Evolutionary conservation across 1,140 invertebrate genomes (phyloP).

Genomic region (Caenorhabditis remanei): DNA sequence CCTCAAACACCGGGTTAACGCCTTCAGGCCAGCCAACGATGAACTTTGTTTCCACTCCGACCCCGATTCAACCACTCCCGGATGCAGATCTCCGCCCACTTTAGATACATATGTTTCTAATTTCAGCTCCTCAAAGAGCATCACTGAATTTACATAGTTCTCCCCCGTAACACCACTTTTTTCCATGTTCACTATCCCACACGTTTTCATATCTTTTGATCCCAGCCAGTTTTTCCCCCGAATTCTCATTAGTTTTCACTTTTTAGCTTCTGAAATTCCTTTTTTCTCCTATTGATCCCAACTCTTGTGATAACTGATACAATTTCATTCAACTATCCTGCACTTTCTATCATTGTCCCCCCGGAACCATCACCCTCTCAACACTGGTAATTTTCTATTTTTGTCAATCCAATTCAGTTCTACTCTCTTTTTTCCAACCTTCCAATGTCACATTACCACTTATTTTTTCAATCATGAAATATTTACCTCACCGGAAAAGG

Average conservation of each 20-base stretch:
- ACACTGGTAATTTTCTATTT: slow-evolving; percentile 41
- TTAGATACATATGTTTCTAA: slow-evolving; percentile 10
- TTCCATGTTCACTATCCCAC: not conserved
- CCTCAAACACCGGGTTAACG: slow-evolving; percentile 38
- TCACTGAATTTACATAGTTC: not conserved
- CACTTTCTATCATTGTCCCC: not conserved
- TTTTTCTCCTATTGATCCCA: not conserved
- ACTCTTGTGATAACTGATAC: slow-evolving; percentile 14
- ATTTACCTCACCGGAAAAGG: slow-evolving; percentile 14
- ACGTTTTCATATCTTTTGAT: not conserved
- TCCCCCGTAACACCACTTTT: not conserved
- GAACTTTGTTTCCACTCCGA: slow-evolving; percentile 58
- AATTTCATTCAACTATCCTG: not conserved
- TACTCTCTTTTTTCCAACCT: too few species aligned
- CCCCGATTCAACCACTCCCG: slow-evolving; percentile 41
- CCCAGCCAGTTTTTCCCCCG: slow-evolving; percentile 12
- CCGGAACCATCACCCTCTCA: slow-evolving; percentile 6
- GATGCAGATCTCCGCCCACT: slow-evolving; percentile 57
- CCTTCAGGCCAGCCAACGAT: slow-evolving; percentile 56
- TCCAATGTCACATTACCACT: slow-evolving; percentile 24
- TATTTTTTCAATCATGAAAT: slow-evolving; percentile 36
- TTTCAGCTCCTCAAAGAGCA: not conserved
- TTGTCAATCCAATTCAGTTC: not conserved
- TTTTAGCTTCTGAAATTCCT: slow-evolving; percentile 33
- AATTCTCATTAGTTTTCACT: not conserved